A percentile compares a stretch with the other conserved stretches of the same genome.
phyloP scores from a whole-genome alignment of 2,797 vertebrate species.

The Clarias laeviceps region DNA sequence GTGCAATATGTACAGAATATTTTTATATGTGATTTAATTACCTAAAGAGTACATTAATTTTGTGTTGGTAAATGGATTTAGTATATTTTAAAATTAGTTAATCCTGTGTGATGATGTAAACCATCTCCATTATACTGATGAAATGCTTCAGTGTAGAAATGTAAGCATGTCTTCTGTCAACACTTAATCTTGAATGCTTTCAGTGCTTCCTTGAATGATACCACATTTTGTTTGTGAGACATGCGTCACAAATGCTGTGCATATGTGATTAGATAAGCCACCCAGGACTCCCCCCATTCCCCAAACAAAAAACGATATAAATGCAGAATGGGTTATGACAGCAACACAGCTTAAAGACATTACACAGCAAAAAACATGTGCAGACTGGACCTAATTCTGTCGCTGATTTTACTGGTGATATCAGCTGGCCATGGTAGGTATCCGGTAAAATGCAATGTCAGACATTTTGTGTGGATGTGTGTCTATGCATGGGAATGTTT shows the following conservation, averaged over 20 bases:
- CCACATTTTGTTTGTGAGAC: not conserved
- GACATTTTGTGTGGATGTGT: not conserved
- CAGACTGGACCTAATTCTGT: slow-evolving; percentile 70
- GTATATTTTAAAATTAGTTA: not conserved
- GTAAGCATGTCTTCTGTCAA: not conserved
- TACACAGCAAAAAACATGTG: slow-evolving; percentile 70
- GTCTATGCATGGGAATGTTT: slow-evolving; percentile 32
- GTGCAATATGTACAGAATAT: not conserved
- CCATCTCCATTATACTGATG: not conserved
- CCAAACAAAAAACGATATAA: slow-evolving; percentile 71
- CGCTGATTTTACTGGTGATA: slow-evolving; percentile 73
- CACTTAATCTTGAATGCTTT: not conserved
- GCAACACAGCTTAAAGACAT: slow-evolving; percentile 64
- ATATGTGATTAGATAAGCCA: slow-evolving; percentile 67
- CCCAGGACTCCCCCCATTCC: slow-evolving; percentile 67
- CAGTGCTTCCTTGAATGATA: not conserved
- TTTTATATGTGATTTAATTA: no score
- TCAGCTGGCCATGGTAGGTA: slow-evolving; percentile 72
- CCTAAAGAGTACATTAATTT: not conserved
- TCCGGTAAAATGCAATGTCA: not conserved
- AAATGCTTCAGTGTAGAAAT: not conserved
- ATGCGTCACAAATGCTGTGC: slow-evolving; percentile 59
- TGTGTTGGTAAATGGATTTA: not conserved
- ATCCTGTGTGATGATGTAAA: not conserved
- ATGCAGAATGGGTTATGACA: slow-evolving; percentile 67